Base-by-base conservation (phyloP, 37 sponge, comb jelly and placozoan species). In the Axinella damicornis region DNA sequence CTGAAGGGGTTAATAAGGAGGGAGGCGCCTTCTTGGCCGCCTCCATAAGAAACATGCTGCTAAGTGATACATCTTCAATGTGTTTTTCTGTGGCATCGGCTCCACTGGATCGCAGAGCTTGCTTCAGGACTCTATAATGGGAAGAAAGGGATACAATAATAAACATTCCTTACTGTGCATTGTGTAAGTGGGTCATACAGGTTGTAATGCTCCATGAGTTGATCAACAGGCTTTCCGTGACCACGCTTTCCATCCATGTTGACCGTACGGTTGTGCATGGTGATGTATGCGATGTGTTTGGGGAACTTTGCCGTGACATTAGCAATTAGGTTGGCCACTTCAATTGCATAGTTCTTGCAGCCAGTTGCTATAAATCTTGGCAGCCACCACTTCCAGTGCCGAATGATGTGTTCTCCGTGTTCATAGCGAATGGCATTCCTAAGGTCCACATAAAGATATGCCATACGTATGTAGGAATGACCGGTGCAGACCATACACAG, bases 261-360 rank as follows among this genome's bases (percentile, higher is more conserved):
- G 25, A 82, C 73, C 5, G 83, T 82, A 14, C 83, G 28, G 73
- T 82, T 82, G 40, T 82, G 72, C 2, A 61, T 74, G 16, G 60
- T 73, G 15, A 82, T 74, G 73, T 82, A 82, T 37, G 83, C 28
- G 5, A 82, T 82, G 53, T 80, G 82, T 37, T 74, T 69, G 2
- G 83, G 69, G 59, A 72, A 82, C 19, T 32, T 40, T 27, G 71
- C 72, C 41, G 53, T 82, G 16, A 82, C 2, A 35, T 82, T 82
- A 9, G 59, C 27, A 20, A 72, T 27, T 5, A 46, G 46, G 9
- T 46, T 46, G 6, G 46, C 46, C 46, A 46, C 46, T 9, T 46
- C 46, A 46, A 46, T 6, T 57, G 70, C 69, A 69, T 82, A 82
- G 71, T 71, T 69, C 31, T 66, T 72, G 25, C 76, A 36, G 4